A percentile compares a stretch with the other conserved stretches of the same genome.
Conservation (phyloP, 2,797 vertebrate species). For the Neoniphon sammara region DNA sequence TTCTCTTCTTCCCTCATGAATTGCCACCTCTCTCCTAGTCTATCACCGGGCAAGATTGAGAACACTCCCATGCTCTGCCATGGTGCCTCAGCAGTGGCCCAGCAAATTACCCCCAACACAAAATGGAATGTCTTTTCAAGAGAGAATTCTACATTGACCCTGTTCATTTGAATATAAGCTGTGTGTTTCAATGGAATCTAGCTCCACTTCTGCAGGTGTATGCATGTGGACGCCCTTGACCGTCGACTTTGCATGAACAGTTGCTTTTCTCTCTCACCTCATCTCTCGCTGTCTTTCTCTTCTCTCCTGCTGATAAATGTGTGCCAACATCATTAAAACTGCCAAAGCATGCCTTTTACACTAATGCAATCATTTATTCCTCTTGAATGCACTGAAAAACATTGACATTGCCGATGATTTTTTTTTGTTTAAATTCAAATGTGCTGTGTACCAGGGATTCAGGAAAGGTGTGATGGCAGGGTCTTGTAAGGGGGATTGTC, state of each 20-base stretch:
- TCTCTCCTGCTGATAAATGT: slow-evolving; percentile 30
- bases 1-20: slow-evolving; percentile 13
- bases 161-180: slow-evolving; percentile 64
- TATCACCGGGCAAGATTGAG: slow-evolving; percentile 54
- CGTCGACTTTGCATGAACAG: slow-evolving; percentile 74
- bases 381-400: slow-evolving; percentile 30
- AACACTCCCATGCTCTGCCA: slow-evolving; percentile 47
- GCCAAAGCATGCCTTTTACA: slow-evolving; percentile 55
- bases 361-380: slow-evolving; percentile 63
- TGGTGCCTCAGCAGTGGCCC: slow-evolving; percentile 56
- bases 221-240: slow-evolving; percentile 66
- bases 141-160: slow-evolving; percentile 58
- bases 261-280: slow-evolving; percentile 42
- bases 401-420: slow-evolving; percentile 58
- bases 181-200: slow-evolving; percentile 49
- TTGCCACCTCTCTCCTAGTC: slow-evolving; percentile 42
- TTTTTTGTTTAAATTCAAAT: slow-evolving; percentile 49
- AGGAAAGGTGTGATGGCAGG: slow-evolving; percentile 42
- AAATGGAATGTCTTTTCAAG: slow-evolving; percentile 63
- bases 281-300: slow-evolving; percentile 41
- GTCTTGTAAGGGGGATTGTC: slow-evolving; percentile 42
- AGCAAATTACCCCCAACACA: slow-evolving; percentile 61
- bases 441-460: slow-evolving; percentile 50
- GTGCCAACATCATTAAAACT: slow-evolving; percentile 56
- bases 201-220: slow-evolving; percentile 47